Base-by-base conservation (phyloP, 2,888 invertebrate species). In the Macaria liturata region DNA sequence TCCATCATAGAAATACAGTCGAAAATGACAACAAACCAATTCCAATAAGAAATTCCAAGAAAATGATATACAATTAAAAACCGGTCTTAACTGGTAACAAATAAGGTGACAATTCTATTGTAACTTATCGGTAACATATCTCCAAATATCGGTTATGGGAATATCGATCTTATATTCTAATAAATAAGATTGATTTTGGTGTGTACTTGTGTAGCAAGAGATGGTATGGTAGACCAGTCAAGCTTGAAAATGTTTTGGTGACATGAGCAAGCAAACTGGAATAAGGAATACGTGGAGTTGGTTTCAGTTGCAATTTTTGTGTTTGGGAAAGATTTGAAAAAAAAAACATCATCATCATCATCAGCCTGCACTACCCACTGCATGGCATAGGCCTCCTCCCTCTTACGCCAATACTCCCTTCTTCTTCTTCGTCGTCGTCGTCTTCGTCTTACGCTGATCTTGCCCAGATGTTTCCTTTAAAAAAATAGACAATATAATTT, bases 211-310 rank as follows among this genome's bases (percentile, higher is more conserved):
- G 57, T 51, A 37, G 56, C 56, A 64, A 62, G 47, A 68, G 61
- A 80, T 78, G 73, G 72, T 71, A 84, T 81, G 81, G 66, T 67
- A 48, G 71, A 70, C 73, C 79, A 83, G 81, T 78, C 79, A 75
- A 75, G 84, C 83, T 84, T 86, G 85, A 89, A 65, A 89, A 90
- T 90, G 90, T 90, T 89, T 90, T 90, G 90, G 90, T 91, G 91
- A 91, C 91, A 91, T 86, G 88, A 81, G 77, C 81, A 79, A 82
- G 81, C 81, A 83, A 78, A 72, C 76, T 66, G 65, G 75, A 69
- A 70, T 74, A 74, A 32, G 54, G 72, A 75, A 74, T 40, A 53
- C 44, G 39, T 83, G 64, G 86, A 88, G 82, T 66, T 53, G 74
- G 6, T 7, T 9, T 42, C 2, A 32, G 32, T 20, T 7, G 4